phyloP scores from a whole-genome alignment of 2,888 invertebrate genomes.

The Cryptus armator region DNA sequence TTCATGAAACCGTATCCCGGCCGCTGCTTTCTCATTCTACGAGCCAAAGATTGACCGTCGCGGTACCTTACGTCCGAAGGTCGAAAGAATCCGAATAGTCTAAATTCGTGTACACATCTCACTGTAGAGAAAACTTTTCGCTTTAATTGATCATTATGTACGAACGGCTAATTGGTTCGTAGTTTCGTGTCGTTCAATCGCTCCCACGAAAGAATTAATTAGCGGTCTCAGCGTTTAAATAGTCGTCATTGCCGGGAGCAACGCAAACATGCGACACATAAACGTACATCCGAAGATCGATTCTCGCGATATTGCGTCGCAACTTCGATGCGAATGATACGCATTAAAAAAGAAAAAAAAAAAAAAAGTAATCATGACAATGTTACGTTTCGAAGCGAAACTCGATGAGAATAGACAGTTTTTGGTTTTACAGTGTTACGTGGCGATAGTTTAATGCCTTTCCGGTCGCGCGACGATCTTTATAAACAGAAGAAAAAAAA shows the following conservation, averaged over 20 bases:
- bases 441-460: not conserved
- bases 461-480: not conserved
- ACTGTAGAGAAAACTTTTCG: slow-evolving; percentile 2
- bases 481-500: not conserved
- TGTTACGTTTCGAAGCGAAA: slow-evolving; percentile 31
- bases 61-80: slow-evolving; percentile 37
- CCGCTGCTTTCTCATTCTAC: not conserved
- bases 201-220: slow-evolving; percentile 67
- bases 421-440: not conserved
- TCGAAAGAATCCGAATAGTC: slow-evolving; percentile 20
- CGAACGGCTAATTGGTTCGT: slow-evolving; percentile 66
- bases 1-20: slow-evolving; percentile 10
- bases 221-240: slow-evolving; percentile 59
- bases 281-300: slow-evolving; percentile 50
- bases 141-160: slow-evolving; percentile 54
- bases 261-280: slow-evolving; percentile 1
- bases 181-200: slow-evolving; percentile 60
- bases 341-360: slow-evolving; percentile 13
- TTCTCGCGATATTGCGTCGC: slow-evolving; percentile 45
- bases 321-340: slow-evolving; percentile 28
- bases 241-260: slow-evolving; percentile 19
- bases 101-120: not conserved
- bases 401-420: slow-evolving; percentile 51
- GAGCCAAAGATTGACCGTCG: slow-evolving; percentile 30
- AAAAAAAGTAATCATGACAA: slow-evolving; percentile 22